Percentiles rank a stretch among this genome's conserved stretches.
Conservation (phyloP, 2,888 invertebrate genomes). For the Drosophila borborema region DNA sequence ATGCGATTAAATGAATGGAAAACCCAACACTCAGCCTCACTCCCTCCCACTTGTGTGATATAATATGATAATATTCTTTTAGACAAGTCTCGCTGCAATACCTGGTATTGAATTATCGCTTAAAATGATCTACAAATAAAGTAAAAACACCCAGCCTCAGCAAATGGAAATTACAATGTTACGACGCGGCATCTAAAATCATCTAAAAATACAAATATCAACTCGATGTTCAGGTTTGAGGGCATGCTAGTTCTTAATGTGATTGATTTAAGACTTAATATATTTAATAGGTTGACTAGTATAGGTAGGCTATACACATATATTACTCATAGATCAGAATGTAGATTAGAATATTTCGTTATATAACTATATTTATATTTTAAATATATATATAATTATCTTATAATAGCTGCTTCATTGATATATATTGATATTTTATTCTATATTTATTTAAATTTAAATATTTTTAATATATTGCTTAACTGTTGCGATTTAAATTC, state of each 20-base stretch:
- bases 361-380: background rate
- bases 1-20: constrained; percentile 64
- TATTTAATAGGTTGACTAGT: background rate
- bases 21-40: constrained; percentile 37
- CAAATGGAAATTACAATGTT: constrained; percentile 39
- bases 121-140: constrained; percentile 36
- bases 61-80: constrained; percentile 13
- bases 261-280: constrained; percentile 6
- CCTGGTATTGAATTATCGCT: constrained; percentile 40
- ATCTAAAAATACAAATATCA: constrained; percentile 20
- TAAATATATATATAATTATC: too few relatives aligned
- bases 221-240: constrained; percentile 21
- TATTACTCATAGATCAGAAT: background rate
- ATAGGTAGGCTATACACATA: background rate
- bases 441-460: too few relatives aligned
- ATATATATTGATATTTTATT: too few relatives aligned
- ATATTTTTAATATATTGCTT: too few relatives aligned
- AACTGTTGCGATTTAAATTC: background rate
- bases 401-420: background rate
- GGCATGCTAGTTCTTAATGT: constrained; percentile 27
- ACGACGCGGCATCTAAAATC: constrained; percentile 6
- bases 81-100: constrained; percentile 40
- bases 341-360: background rate
- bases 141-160: constrained; percentile 37
- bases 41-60: constrained; percentile 27